Evolutionary conservation across 2,797 vertebrate species (phyloP).

Genomic region (Chloroceryle amazona): DNA sequence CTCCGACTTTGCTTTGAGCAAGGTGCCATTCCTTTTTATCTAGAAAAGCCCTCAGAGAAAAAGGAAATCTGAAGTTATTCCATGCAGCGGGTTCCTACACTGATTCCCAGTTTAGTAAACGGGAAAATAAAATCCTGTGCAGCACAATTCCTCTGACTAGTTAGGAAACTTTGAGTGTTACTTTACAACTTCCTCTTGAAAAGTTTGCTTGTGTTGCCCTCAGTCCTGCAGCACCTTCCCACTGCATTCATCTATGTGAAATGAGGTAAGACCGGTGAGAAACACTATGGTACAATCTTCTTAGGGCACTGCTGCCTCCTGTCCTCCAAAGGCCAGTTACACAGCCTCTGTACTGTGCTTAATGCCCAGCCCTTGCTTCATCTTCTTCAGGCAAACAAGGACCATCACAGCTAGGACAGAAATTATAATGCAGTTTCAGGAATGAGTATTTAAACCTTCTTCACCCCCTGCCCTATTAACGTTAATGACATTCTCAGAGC

Average conservation of each 20-base stretch:
- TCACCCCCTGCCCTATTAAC: rapidly evolving
- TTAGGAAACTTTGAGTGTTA: not conserved
- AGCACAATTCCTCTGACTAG: not conserved
- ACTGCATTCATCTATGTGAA: not conserved
- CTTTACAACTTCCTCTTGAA: not conserved
- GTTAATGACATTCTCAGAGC: not conserved
- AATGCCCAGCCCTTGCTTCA: not conserved
- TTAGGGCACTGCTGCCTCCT: not conserved
- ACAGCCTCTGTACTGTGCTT: not conserved
- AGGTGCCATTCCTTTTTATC: not conserved
- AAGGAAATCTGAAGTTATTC: not conserved
- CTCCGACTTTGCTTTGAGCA: not conserved
- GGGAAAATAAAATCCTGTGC: not conserved
- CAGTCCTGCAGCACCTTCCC: not conserved
- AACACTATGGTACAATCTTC: not conserved
- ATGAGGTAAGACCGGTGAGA: not conserved
- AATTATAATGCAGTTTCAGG: not conserved
- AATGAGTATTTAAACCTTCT: not conserved
- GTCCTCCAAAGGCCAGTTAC: not conserved
- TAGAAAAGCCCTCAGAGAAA: not conserved
- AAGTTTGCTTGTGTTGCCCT: not conserved
- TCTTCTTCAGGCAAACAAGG: not conserved
- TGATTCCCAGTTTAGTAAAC: not conserved
- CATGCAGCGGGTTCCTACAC: not conserved
- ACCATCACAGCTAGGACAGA: not conserved